These are phyloP conservation scores for Molossus molossus DNA, from an alignment of 2,797 vertebrate species.

Conservation along the genomic window DNA sequence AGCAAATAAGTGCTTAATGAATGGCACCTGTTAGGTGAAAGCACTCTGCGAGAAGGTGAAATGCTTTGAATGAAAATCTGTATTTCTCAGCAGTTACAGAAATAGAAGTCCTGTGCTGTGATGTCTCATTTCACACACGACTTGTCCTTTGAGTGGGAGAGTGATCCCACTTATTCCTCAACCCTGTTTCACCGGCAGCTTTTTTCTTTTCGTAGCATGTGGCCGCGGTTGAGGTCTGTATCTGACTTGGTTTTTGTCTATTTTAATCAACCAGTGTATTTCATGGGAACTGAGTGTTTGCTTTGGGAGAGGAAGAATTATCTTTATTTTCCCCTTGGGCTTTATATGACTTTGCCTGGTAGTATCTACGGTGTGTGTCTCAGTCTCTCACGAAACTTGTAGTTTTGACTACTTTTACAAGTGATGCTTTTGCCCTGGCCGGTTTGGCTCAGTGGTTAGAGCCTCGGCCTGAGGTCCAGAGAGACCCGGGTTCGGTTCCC, in stretches of 20 bases:
- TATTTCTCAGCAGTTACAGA: not conserved
- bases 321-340: not conserved
- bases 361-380: not conserved
- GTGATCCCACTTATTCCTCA: accelerated
- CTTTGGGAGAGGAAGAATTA: not conserved
- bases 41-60: not conserved
- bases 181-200: accelerated
- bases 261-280: not conserved
- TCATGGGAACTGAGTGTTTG: not conserved
- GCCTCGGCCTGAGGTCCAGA: too few relatives aligned
- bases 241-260: not conserved
- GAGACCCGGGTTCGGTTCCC: too few relatives aligned
- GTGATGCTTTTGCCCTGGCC: not conserved
- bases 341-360: not conserved
- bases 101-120: not conserved
- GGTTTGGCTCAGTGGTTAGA: too few relatives aligned
- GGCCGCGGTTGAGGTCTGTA: accelerated
- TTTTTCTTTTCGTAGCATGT: accelerated
- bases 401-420: not conserved
- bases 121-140: not conserved
- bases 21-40: not conserved
- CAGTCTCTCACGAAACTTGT: not conserved
- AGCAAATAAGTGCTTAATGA: too few relatives aligned
- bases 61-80: not conserved
- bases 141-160: not conserved